Evolutionary conservation across 2,113 vertebrate genomes (phyloP), one percentile per base, ranked within the genome.

Genomic region (Lathamus discolor): DNA sequence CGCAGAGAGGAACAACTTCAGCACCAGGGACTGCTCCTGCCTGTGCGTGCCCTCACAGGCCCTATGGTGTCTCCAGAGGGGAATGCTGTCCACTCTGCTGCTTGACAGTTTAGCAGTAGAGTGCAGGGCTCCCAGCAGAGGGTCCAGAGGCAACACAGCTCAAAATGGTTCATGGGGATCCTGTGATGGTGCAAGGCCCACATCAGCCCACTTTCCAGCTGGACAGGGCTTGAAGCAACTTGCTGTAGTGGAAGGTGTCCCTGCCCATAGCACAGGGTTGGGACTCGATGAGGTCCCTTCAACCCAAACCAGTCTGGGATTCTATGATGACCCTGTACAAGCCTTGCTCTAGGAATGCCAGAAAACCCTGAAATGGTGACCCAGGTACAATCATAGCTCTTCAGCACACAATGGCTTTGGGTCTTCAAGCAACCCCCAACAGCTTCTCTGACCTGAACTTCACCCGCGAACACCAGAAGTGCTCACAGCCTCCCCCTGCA

Each of bases 21-120:
- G 57, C 37, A 20, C 29, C n/a, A 20, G 57, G 22, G 35, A 27
- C 39, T 29, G 6, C 35, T 11, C 46, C 5, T 11, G 39, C 14
- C 28, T 4, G 13, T 11, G 2, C 0, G 10, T 6, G 27, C 33
- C 24, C 43, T 49, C n/a, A 11, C 9, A 16, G 13, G 24, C 37
- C 49, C 4, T 31, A 27, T 19, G 59, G 28, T 13, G 39, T 51
- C 66, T 68, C 28, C 43, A 23, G 17, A 69, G 18, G 3, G 13
- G 18, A 72, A 51, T 1, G 1, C 1, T 62, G 28, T 10, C 61
- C 25, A 54, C 35, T 10, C 57, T 41, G 28, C 46, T 35, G 24
- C 62, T 67, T 6, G 1, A 14, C 31, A 13, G 37, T 55, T 33
- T 6, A 82, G 73, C 57, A 41, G 9, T 3, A 1, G 1, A 35